Evolutionary conservation across 30 jellyfish, hydroid and myxozoan genomes (phyloP), one percentile per base, ranked within the genome.

Genomic region (Nemopilema nomurai): DNA sequence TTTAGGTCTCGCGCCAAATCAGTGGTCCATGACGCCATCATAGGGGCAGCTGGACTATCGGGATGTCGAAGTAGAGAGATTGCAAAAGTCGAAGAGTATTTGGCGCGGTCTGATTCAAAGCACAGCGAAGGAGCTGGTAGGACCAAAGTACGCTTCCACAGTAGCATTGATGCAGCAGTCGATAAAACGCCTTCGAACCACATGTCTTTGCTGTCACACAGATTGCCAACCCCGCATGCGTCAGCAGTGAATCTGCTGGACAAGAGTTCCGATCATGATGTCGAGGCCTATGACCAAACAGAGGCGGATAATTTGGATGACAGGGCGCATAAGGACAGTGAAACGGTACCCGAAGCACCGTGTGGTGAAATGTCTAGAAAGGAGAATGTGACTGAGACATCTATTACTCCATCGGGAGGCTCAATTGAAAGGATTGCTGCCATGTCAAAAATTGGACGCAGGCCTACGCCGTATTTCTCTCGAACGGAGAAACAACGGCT

Each of bases 191-290:
- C 82, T 16, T 75, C 41, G 24, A 49, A 29, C 28, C 81, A 87
- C 8, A 0, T 70, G 19, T 24, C 74, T 0, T 41, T 87, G 25
- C 25, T 84, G 9, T 28, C 88, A 9, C 67, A 27, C 8, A 80
- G 93, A 8, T 20, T 84, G 24, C 93, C 93, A 21, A 84, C 93
- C 51, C 93, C 93, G 25, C 84, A 84, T 29, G 52, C 88, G 1
- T 84, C 92, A 31, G 41, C 26, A n/a, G 57, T 80, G n/a, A 51
- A 69, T 25, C 53, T 24, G 18, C 72, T 19, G 7, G 72, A 63
- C 7, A 6, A n/a, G 7, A 24, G 8, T 63, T 8, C 16, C 18
- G 26, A n/a, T 63, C 29, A 63, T 63, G 72, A 63, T 3, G 29
- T n/a, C 72, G 29, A 63, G 18, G 18, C 72, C 7, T 1, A 18